A percentile compares a stretch with the other conserved stretches of the same genome.
These are phyloP conservation scores for Smithornis capensis DNA, from an alignment of 2,113 vertebrate species.

Conservation along the genomic window DNA sequence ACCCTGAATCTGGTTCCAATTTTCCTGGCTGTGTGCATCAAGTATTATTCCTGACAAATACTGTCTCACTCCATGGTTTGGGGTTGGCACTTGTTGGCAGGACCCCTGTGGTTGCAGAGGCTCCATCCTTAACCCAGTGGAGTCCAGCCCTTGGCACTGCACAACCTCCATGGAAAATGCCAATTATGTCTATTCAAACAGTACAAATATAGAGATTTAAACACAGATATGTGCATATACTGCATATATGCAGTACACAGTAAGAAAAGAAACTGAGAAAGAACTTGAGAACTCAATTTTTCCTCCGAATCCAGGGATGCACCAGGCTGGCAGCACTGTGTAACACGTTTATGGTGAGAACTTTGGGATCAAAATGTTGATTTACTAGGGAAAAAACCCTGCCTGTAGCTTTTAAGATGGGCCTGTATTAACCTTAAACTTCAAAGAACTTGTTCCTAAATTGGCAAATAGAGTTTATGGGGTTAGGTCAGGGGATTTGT, in stretches of 20 bases:
- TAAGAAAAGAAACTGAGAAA: background rate
- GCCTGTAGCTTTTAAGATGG: background rate
- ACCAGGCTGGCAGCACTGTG: background rate
- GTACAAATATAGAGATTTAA: background rate
- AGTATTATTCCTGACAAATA: background rate
- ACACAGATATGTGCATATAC: fast-evolving
- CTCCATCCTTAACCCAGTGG: background rate
- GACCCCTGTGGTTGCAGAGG: background rate
- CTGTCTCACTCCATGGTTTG: background rate
- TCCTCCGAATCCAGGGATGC: background rate
- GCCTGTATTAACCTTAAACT: background rate
- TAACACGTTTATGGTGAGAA: fast-evolving
- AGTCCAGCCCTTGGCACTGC: fast-evolving
- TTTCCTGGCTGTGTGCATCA: background rate
- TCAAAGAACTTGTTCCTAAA: background rate
- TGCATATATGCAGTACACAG: too few relatives aligned
- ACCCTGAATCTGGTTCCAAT: background rate
- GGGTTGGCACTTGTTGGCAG: background rate
- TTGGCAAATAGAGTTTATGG: background rate
- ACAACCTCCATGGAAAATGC: background rate
- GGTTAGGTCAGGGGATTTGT: background rate
- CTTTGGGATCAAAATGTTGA: too few relatives aligned
- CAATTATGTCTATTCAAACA: background rate
- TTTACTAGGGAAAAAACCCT: background rate
- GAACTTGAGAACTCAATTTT: background rate